A percentile compares a stretch with the other conserved stretches of the same genome.
phyloP scores from a whole-genome alignment of 2,797 vertebrate species.

The Presbytis comata region DNA sequence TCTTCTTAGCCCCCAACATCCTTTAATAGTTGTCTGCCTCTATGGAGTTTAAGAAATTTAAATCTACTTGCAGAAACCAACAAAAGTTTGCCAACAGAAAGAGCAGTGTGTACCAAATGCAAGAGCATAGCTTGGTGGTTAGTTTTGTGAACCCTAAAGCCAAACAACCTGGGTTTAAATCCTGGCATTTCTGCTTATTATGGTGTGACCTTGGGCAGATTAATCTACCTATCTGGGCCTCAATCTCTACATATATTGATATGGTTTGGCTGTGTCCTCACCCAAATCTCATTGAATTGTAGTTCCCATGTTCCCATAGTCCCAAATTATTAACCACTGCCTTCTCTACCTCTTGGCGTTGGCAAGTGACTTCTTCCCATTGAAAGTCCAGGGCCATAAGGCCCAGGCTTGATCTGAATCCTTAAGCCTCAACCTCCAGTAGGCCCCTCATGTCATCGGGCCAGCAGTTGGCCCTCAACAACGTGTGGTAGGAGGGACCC shows the following conservation, averaged over 20 bases:
- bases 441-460: too few relatives aligned
- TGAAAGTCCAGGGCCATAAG: background rate
- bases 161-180: background rate
- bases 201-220: background rate
- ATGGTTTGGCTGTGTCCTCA: background rate
- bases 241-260: background rate
- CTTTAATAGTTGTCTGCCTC: background rate
- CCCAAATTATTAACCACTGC: background rate
- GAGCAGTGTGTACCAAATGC: background rate
- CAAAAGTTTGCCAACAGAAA: background rate
- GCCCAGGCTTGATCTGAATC: background rate
- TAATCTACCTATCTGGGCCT: background rate
- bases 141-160: background rate
- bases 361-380: background rate
- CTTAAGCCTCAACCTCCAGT: background rate
- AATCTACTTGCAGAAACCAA: background rate
- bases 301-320: background rate
- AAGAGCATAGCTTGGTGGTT: background rate
- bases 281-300: background rate
- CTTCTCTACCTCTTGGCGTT: background rate
- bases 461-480: background rate
- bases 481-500: background rate
- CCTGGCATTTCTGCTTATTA: background rate
- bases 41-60: background rate
- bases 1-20: background rate